Conservation (phyloP, 2,113 vertebrate genomes). For the Lucifuga dentata region DNA sequence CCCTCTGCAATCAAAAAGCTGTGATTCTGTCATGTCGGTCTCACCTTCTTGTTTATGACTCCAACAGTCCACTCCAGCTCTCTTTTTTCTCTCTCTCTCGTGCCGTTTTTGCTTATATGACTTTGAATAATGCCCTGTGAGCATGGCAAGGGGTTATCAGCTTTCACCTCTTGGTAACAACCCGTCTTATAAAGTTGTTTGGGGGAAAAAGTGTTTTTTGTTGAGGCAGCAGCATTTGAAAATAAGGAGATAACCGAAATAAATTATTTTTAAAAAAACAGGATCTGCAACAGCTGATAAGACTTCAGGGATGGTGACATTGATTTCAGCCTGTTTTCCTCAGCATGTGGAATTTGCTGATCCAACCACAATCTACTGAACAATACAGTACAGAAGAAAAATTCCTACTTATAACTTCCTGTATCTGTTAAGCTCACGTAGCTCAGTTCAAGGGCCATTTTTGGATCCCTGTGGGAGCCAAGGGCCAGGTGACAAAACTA, state of each 20-base stretch:
- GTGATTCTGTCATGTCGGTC: constrained; percentile 57
- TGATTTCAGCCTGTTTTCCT: constrained; percentile 69
- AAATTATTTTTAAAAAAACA: constrained; percentile 60
- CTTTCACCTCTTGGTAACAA: constrained; percentile 66
- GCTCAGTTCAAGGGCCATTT: constrained; percentile 51
- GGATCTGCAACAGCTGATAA: constrained; percentile 78
- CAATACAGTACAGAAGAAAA: constrained; percentile 22
- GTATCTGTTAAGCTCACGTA: constrained; percentile 42
- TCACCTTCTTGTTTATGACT: constrained; percentile 53
- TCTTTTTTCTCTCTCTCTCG: constrained; percentile 39
- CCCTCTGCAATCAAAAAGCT: constrained; percentile 44
- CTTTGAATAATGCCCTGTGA: constrained; percentile 73
- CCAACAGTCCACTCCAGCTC: constrained; percentile 32
- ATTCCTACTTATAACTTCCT: constrained; percentile 37
- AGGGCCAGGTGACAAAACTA: constrained; percentile 35
- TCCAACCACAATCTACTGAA: constrained; percentile 37
- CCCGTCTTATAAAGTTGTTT: constrained; percentile 72
- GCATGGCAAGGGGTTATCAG: constrained; percentile 77
- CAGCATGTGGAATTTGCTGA: constrained; percentile 67
- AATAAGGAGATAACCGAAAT: constrained; percentile 63
- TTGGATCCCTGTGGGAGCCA: constrained; percentile 24
- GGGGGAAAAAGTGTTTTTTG: constrained; percentile 32
- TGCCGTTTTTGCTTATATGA: constrained; percentile 55
- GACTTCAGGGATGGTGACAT: constrained; percentile 63
- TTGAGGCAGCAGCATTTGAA: constrained; percentile 62